Conservation (phyloP, 1,140 invertebrate genomes). For the Meloidogyne hapla region DNA sequence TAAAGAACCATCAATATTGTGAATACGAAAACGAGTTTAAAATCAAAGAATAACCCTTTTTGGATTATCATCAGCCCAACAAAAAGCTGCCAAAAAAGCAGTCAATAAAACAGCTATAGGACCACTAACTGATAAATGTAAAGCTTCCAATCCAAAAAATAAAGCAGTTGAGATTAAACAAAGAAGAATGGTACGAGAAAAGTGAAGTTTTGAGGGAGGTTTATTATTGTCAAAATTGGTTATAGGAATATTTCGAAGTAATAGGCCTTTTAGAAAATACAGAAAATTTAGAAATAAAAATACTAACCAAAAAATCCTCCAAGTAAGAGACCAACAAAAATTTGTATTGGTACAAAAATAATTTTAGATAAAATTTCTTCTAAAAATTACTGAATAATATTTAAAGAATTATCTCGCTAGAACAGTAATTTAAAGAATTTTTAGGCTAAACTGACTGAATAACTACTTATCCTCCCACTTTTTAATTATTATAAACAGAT, state of each 20-base stretch:
- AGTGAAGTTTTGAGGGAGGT: conserved; percentile 15
- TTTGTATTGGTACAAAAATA: conserved; percentile 10
- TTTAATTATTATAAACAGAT: too few species aligned
- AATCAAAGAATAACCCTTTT: conserved; percentile 71
- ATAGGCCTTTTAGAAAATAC: too few species aligned
- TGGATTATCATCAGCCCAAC: conserved; percentile 80
- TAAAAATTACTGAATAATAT: too few species aligned
- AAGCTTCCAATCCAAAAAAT: conserved; percentile 34
- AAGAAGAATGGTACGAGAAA: conserved; percentile 30
- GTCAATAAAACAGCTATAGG: conserved; percentile 71
- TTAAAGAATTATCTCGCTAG: too few species aligned
- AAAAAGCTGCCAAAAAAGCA: conserved; percentile 70
- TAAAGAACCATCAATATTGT: too few species aligned
- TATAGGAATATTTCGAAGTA: not conserved
- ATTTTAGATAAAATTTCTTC: conserved; percentile 27
- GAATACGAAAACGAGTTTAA: too few species aligned
- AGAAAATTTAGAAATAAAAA: not conserved
- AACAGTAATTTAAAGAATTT: too few species aligned
- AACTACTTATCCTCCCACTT: too few species aligned
- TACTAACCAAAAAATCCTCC: conserved; percentile 23
- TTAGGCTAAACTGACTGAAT: too few species aligned
- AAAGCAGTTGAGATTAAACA: conserved; percentile 36
- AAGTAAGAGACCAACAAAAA: conserved; percentile 25
- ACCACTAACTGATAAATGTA: conserved; percentile 29
- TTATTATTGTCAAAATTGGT: not conserved